Base-by-base conservation (phyloP, 2,888 invertebrate species). In the Carpatolechia fugitivella region DNA sequence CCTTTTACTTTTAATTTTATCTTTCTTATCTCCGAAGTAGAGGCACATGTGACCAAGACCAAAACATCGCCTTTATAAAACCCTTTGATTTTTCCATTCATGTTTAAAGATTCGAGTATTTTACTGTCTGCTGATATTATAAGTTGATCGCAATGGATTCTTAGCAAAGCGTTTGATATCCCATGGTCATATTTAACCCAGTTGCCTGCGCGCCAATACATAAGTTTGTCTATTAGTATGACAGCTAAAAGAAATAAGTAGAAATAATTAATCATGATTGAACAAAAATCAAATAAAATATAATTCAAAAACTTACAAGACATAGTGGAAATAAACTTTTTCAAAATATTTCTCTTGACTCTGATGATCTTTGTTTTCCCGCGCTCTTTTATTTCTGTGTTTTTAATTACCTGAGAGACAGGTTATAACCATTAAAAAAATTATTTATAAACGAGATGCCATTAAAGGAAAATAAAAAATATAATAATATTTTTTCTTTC, bases 1-100 rank as follows among this genome's bases (percentile, higher is more conserved):
- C 54, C 50, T 62, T 72, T 76, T 44, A 89, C 66, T 76, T 76
- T 77, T 66, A 88, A 86, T 58, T 81, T 88, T 33, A 89, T 69
- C 76, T 86, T 89, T 31, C 83, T 64, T 0, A 82, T 63, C 85
- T 87, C 54, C 13, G 36, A 8, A 16, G 18, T 47, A 31, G 16
- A 38, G 4, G 36, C 16, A 44, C 61, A 70, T 16, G 78, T 56
- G 8, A 86, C 72, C 40, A 89, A 57, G 57, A 89, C 79, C 5
- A 89, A 57, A 56, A 85, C 62, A 52, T 86, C 80, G 1, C 74
- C 73, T 68, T 83, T 89, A 57, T 70, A 79, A 63, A 85, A 69
- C 2, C 85, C 86, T 72, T 83, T 88, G 1, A 86, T 67, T 74
- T 81, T 85, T 18, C 64, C 60, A 54, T 69, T 74, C 60, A 82